Evolutionary conservation across 2,113 vertebrate genomes (phyloP), one percentile per base, ranked within the genome.

Genomic region (Rallus limicola): DNA sequence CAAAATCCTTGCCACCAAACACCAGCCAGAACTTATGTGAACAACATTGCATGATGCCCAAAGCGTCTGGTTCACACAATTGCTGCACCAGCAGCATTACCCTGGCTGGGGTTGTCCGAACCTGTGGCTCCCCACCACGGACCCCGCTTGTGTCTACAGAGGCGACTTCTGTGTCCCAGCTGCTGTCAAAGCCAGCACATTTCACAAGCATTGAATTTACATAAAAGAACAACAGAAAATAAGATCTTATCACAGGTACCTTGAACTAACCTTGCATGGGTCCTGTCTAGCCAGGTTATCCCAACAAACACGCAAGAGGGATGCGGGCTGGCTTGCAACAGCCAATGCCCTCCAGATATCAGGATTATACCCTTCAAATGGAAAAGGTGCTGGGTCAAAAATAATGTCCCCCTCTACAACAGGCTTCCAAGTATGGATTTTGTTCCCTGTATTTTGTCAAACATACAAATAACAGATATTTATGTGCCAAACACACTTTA

Each of bases 1-100:
- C 62, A 7, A 85, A 93, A 81, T 62, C 38, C 34, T 53, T 82
- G 65, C 52, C 46, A 25, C 46, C 59, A 46, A 86, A 80, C 88
- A 52, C 68, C 71, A 90, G 75, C 55, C 10, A 1, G 71, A 79
- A 86, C 52, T 93, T 68, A 36, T 1, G 3, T 17, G 80, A 82
- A 87, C 58, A 63, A 16, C 13, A 3, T 2, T 1, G 16, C 3
- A 9, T 0, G 0, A 6, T 26, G 63, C 36, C 26, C 0, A 0
- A 14, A 50, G 46, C 12, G 58, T 8, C 81, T 77, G 18, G 29
- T 31, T 58, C 74, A 10, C 1, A 0, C 16, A 59, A 76, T 5
- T 38, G 28, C 20, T 52, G 16, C 21, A 0, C 46, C 80, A 29
- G 84, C 48, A 40, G 44, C 70, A 65, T 6, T 14, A 38, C 1